Conservation (phyloP, 2,797 vertebrate genomes). For the Bovichtus diacanthus region DNA sequence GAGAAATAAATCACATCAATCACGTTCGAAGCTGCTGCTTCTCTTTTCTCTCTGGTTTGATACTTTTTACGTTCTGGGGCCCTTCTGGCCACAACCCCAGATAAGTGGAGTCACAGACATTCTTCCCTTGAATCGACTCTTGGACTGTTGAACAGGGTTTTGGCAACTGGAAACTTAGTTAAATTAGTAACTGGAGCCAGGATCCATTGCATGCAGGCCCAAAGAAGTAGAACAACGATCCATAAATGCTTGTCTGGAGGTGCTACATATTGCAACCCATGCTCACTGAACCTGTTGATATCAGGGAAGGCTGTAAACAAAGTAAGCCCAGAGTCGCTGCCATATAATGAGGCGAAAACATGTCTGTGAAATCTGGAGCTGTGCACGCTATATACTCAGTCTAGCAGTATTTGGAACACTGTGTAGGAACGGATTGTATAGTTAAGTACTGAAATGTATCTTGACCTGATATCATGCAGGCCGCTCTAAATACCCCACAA, state of each 20-base stretch:
- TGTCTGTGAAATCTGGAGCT: neutral
- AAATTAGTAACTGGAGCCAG: conserved; percentile 6
- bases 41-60: conserved; percentile 31
- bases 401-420: neutral
- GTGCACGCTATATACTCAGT: neutral
- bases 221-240: conserved; percentile 19
- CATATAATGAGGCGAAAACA: neutral
- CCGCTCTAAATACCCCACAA: neutral
- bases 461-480: neutral
- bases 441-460: neutral
- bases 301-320: conserved; percentile 21
- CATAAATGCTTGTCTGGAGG: conserved; percentile 41
- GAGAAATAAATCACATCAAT: conserved; percentile 73
- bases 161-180: conserved; percentile 29
- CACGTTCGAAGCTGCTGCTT: conserved; percentile 54
- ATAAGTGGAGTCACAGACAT: conserved; percentile 8
- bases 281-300: conserved; percentile 23
- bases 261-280: conserved; percentile 31
- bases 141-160: conserved; percentile 16
- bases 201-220: neutral
- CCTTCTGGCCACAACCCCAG: neutral
- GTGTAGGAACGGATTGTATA: neutral
- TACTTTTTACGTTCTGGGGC: conserved; percentile 13
- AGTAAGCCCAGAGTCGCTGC: neutral
- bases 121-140: conserved; percentile 18